Conservation (phyloP, 2,113 vertebrate species). For the Noctilio leporinus region DNA sequence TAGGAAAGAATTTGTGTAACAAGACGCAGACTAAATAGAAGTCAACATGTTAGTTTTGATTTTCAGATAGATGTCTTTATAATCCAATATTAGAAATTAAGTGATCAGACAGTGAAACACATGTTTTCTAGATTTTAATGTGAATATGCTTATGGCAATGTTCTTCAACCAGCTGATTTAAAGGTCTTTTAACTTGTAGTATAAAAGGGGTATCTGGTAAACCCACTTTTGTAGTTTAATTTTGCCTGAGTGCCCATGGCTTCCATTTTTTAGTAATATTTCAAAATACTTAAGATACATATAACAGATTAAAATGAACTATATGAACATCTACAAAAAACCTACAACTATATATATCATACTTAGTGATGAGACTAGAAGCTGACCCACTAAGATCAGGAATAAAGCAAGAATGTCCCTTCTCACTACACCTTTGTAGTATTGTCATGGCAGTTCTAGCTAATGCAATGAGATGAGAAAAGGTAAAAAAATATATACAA, state of each 20-base stretch:
- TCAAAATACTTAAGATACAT: background rate
- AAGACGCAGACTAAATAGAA: background rate
- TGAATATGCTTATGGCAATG: background rate
- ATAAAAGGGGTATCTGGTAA: background rate
- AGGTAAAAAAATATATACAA: background rate
- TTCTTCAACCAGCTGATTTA: background rate
- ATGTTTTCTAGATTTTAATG: background rate
- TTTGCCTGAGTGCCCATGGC: background rate
- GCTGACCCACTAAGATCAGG: background rate
- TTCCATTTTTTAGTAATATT: background rate
- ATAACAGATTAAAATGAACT: background rate
- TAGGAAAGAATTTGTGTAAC: background rate
- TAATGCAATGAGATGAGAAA: background rate
- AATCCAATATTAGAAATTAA: conserved; percentile 11
- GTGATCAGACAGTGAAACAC: background rate
- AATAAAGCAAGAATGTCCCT: background rate
- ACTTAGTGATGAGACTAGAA: background rate
- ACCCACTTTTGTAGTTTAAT: background rate
- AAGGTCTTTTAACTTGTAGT: background rate
- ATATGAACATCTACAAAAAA: background rate
- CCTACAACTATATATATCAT: background rate
- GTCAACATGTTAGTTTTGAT: background rate
- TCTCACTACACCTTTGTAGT: background rate
- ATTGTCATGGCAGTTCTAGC: background rate
- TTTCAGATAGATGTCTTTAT: background rate